A percentile compares a stretch with the other conserved stretches of the same genome.
Conservation (phyloP, 2,888 invertebrate species). For the Cerastis leucographa region DNA sequence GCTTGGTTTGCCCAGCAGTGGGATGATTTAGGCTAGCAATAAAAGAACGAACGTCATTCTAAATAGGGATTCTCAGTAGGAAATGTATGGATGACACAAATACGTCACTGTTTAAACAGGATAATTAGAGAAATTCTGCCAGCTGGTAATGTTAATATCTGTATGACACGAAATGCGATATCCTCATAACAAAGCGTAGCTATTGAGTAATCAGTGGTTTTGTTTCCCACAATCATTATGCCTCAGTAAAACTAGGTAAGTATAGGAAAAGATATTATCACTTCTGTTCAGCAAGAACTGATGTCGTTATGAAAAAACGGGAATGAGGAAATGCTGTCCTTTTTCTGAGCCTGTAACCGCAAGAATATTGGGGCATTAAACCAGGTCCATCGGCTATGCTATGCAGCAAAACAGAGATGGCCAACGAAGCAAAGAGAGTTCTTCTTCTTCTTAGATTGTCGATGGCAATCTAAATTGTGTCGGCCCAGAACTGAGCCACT, state of each 20-base stretch:
- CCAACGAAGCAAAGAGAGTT: background rate
- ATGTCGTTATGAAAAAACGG: background rate
- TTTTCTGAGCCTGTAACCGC: background rate
- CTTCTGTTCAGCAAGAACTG: too few species aligned
- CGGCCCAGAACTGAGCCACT: too few species aligned
- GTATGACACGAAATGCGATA: background rate
- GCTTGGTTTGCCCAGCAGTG: background rate
- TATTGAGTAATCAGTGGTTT: constrained; percentile 6
- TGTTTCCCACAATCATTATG: background rate
- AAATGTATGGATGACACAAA: constrained; percentile 1
- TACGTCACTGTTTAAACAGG: constrained; percentile 39
- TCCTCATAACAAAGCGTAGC: background rate
- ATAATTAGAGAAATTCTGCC: constrained; percentile 24
- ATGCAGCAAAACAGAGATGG: background rate
- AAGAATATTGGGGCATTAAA: background rate
- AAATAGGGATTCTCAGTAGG: background rate
- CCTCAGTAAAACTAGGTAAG: background rate
- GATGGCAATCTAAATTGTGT: too few species aligned
- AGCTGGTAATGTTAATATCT: background rate
- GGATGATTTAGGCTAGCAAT: background rate
- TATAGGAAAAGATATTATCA: background rate
- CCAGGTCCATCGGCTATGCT: background rate
- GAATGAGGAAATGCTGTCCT: background rate
- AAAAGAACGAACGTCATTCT: constrained; percentile 18
- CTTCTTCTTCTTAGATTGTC: too few species aligned